Evolutionary conservation across 2,888 invertebrate genomes (phyloP), one percentile per base, ranked within the genome.

Genomic region (Sicus ferrugineus): DNA sequence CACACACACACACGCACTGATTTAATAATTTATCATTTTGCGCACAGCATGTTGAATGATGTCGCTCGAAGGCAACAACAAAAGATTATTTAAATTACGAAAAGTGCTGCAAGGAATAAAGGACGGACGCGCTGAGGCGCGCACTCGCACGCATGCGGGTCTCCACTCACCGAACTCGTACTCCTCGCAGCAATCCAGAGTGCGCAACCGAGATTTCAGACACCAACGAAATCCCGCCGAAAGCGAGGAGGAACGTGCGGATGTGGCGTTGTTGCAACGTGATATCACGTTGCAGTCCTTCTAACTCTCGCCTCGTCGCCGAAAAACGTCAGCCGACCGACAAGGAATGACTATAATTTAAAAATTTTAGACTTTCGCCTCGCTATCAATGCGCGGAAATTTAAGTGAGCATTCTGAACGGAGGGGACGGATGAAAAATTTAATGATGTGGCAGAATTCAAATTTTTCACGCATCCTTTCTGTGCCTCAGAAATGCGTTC

Each of bases 11-110:
- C 67, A 62, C 48, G 70, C 73, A 77, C 77, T 76, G 79, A 82
- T 82, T 82, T 82, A 83, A 82, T 81, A 81, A 81, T 82, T 81
- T 82, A 82, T 82, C 81, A 82, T 81, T 80, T 77, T 70, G 77
- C 79, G 80, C 75, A 75, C 78, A 81, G 77, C 80, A 61, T 23
- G 52, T 64, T 50, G 63, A 67, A 46, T 42, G 30, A 50, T 48
- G 58, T 38, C n/a, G 80, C 54, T 54, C 76, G 76, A 76, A 79
- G 83, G 77, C 79, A 76, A 75, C 76, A 80, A 79, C 80, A 81
- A 80, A 80, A 77, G 81, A 82, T 80, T 81, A 81, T 81, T 81
- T 79, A 82, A 81, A 81, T 67, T 46, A 58, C 48, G 59, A 48
- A 67, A 67, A 59, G 48, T 80, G 79, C 77, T 78, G 21, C 76